A percentile compares a stretch with the other conserved stretches of the same genome.
Conservation (phyloP, 2,113 vertebrate genomes). For the Marcusenius ussheri region DNA sequence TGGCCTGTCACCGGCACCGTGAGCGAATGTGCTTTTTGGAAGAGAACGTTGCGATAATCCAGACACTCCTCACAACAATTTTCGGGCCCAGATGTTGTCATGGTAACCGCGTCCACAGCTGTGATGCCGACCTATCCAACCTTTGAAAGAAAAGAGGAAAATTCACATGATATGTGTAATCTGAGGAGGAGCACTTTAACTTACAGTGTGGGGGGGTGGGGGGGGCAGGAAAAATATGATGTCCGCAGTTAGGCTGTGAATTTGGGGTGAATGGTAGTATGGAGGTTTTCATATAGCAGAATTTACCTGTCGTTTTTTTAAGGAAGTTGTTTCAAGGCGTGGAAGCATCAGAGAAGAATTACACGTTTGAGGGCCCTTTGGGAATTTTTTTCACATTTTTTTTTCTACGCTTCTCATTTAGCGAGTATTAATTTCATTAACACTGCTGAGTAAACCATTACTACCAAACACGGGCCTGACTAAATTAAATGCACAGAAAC, state of each 20-base stretch:
- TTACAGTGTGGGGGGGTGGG: not conserved
- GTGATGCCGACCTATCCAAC: not conserved
- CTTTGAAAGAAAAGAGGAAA: not conserved
- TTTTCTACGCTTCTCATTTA: not conserved
- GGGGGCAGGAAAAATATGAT: not conserved
- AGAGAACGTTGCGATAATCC: not conserved
- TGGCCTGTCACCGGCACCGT: not conserved
- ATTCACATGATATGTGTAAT: not conserved
- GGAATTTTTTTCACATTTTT: not conserved
- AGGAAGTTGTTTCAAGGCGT: not conserved
- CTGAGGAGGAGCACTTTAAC: not conserved
- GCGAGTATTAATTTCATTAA: slow-evolving; percentile 6
- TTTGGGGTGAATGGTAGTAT: not conserved
- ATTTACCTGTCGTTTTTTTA: not conserved
- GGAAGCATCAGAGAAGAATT: not conserved
- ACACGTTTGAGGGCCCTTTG: not conserved
- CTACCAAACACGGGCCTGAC: not conserved
- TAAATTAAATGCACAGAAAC: not conserved
- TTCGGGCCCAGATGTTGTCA: not conserved
- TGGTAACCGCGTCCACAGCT: not conserved
- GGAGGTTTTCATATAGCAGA: not conserved
- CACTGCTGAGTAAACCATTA: slow-evolving; percentile 10
- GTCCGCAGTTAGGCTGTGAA: too few species aligned
- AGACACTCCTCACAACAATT: not conserved
- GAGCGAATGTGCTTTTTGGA: not conserved